Percentiles rank a stretch among this genome's conserved stretches.
phyloP scores from a whole-genome alignment of 2,888 invertebrate genomes.

The Spisula solida region DNA sequence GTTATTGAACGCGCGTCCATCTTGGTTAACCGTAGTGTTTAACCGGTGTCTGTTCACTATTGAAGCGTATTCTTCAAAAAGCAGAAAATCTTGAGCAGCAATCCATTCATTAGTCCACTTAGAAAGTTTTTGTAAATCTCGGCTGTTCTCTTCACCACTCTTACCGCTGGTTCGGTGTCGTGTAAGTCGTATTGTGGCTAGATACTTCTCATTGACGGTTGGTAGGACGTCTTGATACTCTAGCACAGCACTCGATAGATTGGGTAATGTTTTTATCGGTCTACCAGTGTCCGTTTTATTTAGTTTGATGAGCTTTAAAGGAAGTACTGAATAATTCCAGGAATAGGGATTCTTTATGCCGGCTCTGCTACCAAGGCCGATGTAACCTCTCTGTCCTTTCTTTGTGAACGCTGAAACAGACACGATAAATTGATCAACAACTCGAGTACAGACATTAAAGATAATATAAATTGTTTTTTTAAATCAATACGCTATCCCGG shows the following conservation, averaged over 20 bases:
- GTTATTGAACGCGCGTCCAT: background rate
- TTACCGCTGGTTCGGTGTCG: background rate
- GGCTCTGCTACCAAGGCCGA: background rate
- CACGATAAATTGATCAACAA: too few relatives aligned
- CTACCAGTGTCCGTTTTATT: background rate
- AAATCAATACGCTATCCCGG: too few relatives aligned
- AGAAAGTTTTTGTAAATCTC: background rate
- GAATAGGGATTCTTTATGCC: slow-evolving; percentile 27
- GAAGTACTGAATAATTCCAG: slow-evolving; percentile 51
- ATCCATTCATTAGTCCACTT: slow-evolving; percentile 7
- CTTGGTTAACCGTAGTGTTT: background rate
- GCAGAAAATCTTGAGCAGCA: background rate
- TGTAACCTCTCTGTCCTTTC: slow-evolving; percentile 28
- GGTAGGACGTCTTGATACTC: slow-evolving; percentile 41
- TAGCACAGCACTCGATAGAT: slow-evolving; percentile 59
- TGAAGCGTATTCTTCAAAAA: background rate
- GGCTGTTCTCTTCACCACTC: background rate
- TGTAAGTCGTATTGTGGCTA: slow-evolving; percentile 43
- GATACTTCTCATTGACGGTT: slow-evolving; percentile 43
- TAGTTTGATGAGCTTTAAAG: slow-evolving; percentile 29
- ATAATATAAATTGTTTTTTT: too few relatives aligned
- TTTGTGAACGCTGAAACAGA: background rate
- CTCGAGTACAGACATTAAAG: background rate
- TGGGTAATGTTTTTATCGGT: slow-evolving; percentile 47
- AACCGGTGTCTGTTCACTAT: background rate